A percentile compares a stretch with the other conserved stretches of the same genome.
phyloP scores from a whole-genome alignment of 2,113 vertebrate genomes.

The Circaetus cinerascens region DNA sequence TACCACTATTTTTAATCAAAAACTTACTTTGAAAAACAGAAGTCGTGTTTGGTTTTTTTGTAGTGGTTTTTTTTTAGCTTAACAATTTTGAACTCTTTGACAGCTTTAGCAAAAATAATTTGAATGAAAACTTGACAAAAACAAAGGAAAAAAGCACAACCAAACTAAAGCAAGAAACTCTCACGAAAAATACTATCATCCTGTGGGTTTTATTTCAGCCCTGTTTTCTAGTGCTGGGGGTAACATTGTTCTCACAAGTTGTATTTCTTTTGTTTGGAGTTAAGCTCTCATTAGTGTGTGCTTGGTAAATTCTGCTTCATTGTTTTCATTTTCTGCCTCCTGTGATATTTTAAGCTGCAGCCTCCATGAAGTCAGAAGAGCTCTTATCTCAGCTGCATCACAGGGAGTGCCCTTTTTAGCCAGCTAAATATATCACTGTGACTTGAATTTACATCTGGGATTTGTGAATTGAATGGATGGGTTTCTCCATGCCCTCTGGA shows the following conservation, averaged over 20 bases:
- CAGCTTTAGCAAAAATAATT: background rate
- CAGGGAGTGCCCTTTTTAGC: background rate
- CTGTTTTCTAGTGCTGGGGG: background rate
- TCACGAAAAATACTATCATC: background rate
- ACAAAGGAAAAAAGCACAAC: background rate
- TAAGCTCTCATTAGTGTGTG: background rate
- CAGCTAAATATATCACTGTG: background rate
- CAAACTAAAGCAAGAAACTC: background rate
- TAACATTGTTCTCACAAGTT: background rate
- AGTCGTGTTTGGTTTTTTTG: fast-evolving
- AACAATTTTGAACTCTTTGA: background rate
- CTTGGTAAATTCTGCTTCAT: background rate
- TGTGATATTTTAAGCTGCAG: background rate
- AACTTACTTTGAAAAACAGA: background rate
- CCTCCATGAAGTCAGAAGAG: background rate
- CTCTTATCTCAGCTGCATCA: background rate
- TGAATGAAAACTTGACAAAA: background rate
- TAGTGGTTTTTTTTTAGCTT: background rate
- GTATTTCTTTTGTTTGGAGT: background rate
- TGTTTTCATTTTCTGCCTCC: background rate
- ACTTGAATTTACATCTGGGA: background rate
- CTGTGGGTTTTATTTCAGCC: background rate
- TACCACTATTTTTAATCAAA: background rate
- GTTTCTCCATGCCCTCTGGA: background rate
- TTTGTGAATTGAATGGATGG: background rate